Conservation (phyloP, 2,797 vertebrate species). For the Neomorphus geoffroyi region DNA sequence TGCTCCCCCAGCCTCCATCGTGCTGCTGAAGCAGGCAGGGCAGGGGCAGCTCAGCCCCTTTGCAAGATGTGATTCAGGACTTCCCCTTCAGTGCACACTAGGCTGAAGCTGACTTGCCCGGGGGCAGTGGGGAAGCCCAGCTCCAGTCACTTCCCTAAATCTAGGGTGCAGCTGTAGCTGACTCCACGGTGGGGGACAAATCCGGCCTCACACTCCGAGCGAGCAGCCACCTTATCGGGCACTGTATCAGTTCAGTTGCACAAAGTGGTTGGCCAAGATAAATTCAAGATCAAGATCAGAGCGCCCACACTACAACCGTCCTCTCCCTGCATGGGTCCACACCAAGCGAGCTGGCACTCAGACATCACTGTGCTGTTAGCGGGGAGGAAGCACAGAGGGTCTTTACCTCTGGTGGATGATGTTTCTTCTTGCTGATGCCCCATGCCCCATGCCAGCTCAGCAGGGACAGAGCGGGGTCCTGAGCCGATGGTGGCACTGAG, state of each 20-base stretch:
- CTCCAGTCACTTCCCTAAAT: slow-evolving; percentile 22
- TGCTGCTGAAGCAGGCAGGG: neutral
- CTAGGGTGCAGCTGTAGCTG: rapidly evolving
- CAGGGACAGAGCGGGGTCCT: neutral
- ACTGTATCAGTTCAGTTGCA: neutral
- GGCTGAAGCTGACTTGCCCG: rapidly evolving
- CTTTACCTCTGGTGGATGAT: neutral
- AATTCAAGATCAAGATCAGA: slow-evolving; percentile 3
- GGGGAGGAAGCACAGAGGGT: neutral
- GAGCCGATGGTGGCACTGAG: rapidly evolving
- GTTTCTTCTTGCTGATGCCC: neutral
- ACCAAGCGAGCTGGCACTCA: rapidly evolving
- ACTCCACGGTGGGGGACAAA: rapidly evolving
- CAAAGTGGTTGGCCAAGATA: neutral
- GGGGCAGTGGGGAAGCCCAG: neutral
- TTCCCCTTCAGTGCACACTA: neutral
- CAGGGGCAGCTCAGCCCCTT: neutral
- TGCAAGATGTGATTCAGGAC: neutral
- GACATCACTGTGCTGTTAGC: rapidly evolving
- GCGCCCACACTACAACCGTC: neutral
- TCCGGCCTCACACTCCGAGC: rapidly evolving
- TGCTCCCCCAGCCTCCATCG: no score
- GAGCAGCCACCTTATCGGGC: neutral
- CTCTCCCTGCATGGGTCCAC: rapidly evolving
- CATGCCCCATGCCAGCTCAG: neutral